phyloP scores from a whole-genome alignment of 64 coral and sea anemone genomes.

The Anthopleura sola region DNA sequence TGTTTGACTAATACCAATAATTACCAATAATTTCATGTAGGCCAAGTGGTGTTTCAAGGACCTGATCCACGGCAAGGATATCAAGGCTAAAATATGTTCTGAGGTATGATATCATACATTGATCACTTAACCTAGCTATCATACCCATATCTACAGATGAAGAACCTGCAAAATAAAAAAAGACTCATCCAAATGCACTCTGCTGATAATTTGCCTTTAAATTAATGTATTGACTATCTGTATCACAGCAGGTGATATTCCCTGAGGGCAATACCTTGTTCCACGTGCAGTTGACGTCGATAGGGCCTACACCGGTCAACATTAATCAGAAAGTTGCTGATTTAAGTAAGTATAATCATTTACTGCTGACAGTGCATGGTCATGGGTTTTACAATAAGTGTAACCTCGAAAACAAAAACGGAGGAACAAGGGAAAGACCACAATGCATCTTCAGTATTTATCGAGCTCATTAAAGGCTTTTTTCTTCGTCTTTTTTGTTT shows the following conservation, averaged over 20 bases:
- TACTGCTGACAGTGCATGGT: too few species aligned
- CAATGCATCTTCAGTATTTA: neutral
- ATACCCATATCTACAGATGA: too few species aligned
- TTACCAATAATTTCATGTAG: neutral
- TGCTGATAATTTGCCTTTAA: too few species aligned
- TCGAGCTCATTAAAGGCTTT: neutral
- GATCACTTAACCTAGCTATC: too few species aligned
- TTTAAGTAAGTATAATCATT: neutral
- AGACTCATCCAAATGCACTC: too few species aligned
- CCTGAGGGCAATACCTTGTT: neutral
- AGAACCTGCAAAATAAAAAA: too few species aligned
- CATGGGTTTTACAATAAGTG: too few species aligned
- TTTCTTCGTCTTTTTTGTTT: neutral
- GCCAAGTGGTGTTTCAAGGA: conserved; percentile 26
- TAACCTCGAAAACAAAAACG: too few species aligned
- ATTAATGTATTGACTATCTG: too few species aligned
- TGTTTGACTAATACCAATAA: neutral
- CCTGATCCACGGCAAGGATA: conserved; percentile 1
- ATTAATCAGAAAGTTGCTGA: conserved; percentile 18
- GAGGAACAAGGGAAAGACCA: too few species aligned
- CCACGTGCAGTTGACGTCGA: neutral
- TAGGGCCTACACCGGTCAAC: neutral
- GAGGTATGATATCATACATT: neutral
- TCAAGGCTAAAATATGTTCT: neutral
- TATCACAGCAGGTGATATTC: neutral